Evolutionary conservation across 1,140 invertebrate species (phyloP), one percentile per base, ranked within the genome.

Genomic region (Himalopsyche phryganea): DNA sequence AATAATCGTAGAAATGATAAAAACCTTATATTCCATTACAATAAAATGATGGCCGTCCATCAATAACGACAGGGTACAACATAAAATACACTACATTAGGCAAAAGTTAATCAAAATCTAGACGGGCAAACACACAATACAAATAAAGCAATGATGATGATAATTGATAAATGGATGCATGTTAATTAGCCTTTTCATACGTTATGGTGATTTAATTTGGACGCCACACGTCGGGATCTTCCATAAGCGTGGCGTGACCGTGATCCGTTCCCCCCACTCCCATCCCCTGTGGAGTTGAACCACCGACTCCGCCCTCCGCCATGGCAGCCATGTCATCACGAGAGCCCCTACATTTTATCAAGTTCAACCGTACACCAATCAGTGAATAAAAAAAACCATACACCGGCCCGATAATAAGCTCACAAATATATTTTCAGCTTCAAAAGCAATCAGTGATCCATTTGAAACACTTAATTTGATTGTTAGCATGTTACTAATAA

Each of bases 151-250:
- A 28, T 9, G 23, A 9, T 28, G 23, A 28, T 28, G 9, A 28
- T 28, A 28, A 28, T 28, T 28, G 23, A 28, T 28, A 28, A n/a
- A 5, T 28, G 9, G 44, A 58, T 14, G 20, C 20, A 19, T 38
- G 47, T 55, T 55, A 55, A 69, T 73, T 74, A 76, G 73, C 79
- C 75, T 80, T 59, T n/a, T 57, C 11, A 54, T 23, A 35, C 35
- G 45, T 58, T 56, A 57, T 47, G 68, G 66, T 65, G 68, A 74
- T 81, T 89, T 91, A 91, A 83, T 89, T 91, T 69, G 88, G 89
- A 74, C 89, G 87, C 90, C 89, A 91, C 65, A 91, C 88, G 78
- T 91, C 89, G 42, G 89, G 89, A 77, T 91, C 89, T 80, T 91
- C 89, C 88, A 91, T 91, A 52, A 91, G 81, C 60, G 89, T 91